A percentile compares a stretch with the other conserved stretches of the same genome.
Evolutionary conservation across 1,140 invertebrate genomes (phyloP).

Genomic region (Tribolium castaneum): DNA sequence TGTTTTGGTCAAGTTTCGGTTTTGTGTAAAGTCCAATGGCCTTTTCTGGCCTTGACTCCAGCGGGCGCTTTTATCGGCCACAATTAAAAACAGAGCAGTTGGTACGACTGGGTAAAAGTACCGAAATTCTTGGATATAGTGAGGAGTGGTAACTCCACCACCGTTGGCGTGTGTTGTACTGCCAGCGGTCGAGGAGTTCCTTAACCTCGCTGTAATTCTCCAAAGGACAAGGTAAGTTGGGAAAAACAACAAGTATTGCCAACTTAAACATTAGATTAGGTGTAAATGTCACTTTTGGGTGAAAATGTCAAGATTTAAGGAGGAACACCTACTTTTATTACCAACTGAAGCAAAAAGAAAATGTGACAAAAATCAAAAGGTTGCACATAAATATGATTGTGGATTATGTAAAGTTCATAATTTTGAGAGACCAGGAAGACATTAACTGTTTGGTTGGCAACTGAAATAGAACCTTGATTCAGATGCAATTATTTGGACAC

Average conservation of each 20-base stretch:
- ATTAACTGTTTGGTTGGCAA: neutral
- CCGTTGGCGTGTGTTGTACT: slow-evolving; percentile 63
- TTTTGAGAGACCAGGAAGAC: neutral
- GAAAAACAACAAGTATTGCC: neutral
- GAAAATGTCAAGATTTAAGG: no score
- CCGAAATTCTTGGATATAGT: slow-evolving; percentile 38
- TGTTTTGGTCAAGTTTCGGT: neutral
- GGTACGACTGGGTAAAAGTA: neutral
- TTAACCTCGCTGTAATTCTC: slow-evolving; percentile 58
- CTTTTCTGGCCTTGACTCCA: neutral
- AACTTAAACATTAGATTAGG: neutral
- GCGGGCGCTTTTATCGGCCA: neutral
- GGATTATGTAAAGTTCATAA: neutral
- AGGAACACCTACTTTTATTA: no score
- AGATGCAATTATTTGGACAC: neutral
- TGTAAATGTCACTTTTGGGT: no score
- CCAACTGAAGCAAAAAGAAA: no score
- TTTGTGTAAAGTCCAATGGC: slow-evolving; percentile 6
- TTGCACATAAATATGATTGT: neutral
- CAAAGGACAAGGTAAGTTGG: slow-evolving; percentile 1
- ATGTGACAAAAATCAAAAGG: neutral
- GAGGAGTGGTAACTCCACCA: slow-evolving; percentile 66
- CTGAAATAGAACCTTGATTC: neutral
- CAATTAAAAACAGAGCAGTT: neutral
- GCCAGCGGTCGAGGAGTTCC: slow-evolving; percentile 65